Evolutionary conservation across 2,113 vertebrate species (phyloP).

Genomic region (Oncorhynchus mykiss): DNA sequence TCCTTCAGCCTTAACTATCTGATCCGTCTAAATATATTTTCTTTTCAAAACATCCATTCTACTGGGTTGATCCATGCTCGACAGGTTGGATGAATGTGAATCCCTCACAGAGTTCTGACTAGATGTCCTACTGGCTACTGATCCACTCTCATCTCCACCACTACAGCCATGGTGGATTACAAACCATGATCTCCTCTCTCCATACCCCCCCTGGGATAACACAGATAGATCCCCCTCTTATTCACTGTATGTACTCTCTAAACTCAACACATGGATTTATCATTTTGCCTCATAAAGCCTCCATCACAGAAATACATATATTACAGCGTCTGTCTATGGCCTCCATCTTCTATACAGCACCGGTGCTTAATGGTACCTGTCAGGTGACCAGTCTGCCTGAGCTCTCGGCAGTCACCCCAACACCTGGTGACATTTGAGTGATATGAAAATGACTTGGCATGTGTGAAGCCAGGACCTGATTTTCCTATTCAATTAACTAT

Average conservation of each 20-base stretch:
- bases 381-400: conserved; percentile 22
- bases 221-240: neutral
- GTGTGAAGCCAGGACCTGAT: conserved; percentile 45
- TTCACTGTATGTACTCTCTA: neutral
- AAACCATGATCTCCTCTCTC: conserved; percentile 47
- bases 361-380: conserved; percentile 33
- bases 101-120: conserved; percentile 36
- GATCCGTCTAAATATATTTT: neutral
- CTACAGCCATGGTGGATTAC: conserved; percentile 47
- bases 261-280: conserved; percentile 16
- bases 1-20: conserved; percentile 39
- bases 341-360: conserved; percentile 8
- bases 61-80: neutral
- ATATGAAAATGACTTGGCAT: conserved; percentile 64
- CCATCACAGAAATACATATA: too few relatives aligned
- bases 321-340: conserved; percentile 4
- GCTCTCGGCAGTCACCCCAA: conserved; percentile 48
- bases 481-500: conserved; percentile 67
- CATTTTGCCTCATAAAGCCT: neutral
- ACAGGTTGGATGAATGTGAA: conserved; percentile 41
- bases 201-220: neutral
- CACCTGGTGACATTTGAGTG: conserved; percentile 63
- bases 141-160: conserved; percentile 31
- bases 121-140: conserved; percentile 43
- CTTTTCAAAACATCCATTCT: conserved; percentile 24